Conservation (phyloP, 2,113 vertebrate genomes). For the Alaudala cheleensis region DNA sequence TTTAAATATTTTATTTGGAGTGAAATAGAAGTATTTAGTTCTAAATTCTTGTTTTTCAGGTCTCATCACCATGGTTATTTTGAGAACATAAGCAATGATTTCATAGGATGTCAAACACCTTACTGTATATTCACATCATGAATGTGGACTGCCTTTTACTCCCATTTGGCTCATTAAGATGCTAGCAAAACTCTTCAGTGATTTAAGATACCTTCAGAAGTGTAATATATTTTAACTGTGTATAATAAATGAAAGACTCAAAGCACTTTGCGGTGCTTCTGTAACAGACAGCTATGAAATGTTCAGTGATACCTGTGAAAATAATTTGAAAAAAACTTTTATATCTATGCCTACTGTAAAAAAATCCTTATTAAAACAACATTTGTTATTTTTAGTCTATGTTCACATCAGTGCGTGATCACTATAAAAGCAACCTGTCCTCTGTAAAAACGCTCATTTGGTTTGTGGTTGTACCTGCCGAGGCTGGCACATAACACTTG, state of each 20-base stretch:
- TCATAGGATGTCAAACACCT: slow-evolving; percentile 65
- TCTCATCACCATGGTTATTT: slow-evolving; percentile 98
- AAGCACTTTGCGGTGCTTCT: slow-evolving; percentile 58
- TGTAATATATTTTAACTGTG: slow-evolving; percentile 79
- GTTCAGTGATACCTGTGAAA: slow-evolving; percentile 71
- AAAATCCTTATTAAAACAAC: slow-evolving; percentile 72
- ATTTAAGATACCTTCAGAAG: slow-evolving; percentile 72
- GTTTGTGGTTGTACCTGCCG: slow-evolving; percentile 42
- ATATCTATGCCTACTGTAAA: slow-evolving; percentile 66
- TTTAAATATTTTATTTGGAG: neutral
- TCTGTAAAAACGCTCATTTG: slow-evolving; percentile 18
- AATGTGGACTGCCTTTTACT: slow-evolving; percentile 78
- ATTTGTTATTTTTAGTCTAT: slow-evolving; percentile 68
- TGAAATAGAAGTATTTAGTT: neutral
- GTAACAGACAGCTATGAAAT: slow-evolving; percentile 70
- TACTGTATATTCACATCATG: slow-evolving; percentile 74
- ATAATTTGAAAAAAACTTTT: slow-evolving; percentile 74
- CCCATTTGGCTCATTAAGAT: slow-evolving; percentile 68
- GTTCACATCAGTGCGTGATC: slow-evolving; percentile 67
- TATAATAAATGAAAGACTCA: slow-evolving; percentile 75
- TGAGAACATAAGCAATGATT: slow-evolving; percentile 79
- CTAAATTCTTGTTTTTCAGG: slow-evolving; percentile 77
- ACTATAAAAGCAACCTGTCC: slow-evolving; percentile 49
- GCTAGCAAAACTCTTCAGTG: slow-evolving; percentile 67
- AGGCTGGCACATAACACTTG: slow-evolving; percentile 20